Base-by-base conservation (phyloP, 2,797 vertebrate genomes). In the Sebastes glaucus region DNA sequence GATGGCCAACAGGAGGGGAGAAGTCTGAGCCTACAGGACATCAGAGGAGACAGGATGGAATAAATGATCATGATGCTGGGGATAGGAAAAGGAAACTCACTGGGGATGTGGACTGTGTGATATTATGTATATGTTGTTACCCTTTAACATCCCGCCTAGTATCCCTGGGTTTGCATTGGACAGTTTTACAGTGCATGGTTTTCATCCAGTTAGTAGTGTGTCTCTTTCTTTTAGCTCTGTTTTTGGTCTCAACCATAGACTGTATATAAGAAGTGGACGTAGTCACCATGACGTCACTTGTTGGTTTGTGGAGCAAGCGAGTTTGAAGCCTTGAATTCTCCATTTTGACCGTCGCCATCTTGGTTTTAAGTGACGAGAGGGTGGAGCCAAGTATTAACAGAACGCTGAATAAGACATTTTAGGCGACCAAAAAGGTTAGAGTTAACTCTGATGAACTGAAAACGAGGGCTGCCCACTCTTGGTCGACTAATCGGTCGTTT, bases 21-120 rank as follows among this genome's bases (percentile, higher is more conserved):
- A 79, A 95, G 93, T 90, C 96, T 96, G 96, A 96, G 96, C 98
- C 98, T 99, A 98, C 0, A 95, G 93, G 88, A 93, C 94, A 96
- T 74, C 82, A 93, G 89, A 94, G 91, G 91, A 95, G 80, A 93
- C 87, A 94, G 87, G 62, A 77, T 86, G 95, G 95, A 71, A 72
- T 69, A 14, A 42, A 52, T 46, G 42, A 46, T 0, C 42, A 46
- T 18, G 14, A 46, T 46, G 42, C 6, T 46, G 42, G 42, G 42
- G 42, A 46, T 18, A 18, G 42, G 42, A 46, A 46, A 46, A 46
- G 42, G 42, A 46, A 46, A 46, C 42, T 46, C 42, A 18, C 16
- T 46, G 42, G 42, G 42, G 42, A 46, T 46, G 0, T 0, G 42
- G 16, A 46, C 16, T 46, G 42, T 46, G 42, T 16, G 16, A 46